Evolutionary conservation across 2,113 vertebrate species (phyloP), one percentile per base, ranked within the genome.

Genomic region (Gavialis gangeticus): DNA sequence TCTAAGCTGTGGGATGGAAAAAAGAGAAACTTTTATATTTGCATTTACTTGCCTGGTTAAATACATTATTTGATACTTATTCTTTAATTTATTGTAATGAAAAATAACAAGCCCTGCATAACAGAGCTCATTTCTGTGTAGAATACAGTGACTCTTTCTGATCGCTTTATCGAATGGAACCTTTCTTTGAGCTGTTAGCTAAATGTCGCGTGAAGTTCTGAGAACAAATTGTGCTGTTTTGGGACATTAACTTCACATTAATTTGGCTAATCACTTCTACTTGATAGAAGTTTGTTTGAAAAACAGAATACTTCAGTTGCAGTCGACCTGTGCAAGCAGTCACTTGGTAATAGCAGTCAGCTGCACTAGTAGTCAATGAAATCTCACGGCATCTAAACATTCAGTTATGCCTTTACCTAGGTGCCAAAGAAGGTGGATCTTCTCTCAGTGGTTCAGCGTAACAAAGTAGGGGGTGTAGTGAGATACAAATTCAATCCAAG

Each of bases 171-270:
- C 95, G 95, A 95, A 94, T 82, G 58, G 89, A 97, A 93, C 93
- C 84, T 96, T 95, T 95, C 93, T 96, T 95, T 92, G 91, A 96
- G 96, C 96, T 95, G 96, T 97, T 96, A 97, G 94, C 85, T 97
- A 96, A 97, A 97, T 96, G 92, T 96, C 82, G 84, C 96, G 59
- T 96, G 96, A 96, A 97, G 94, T 95, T 95, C 96, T 96, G 93
- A 96, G 96, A 97, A 97, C 93, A 97, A 97, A 97, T 97, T 95
- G 90, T 96, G 89, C 96, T 95, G 93, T 93, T 96, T 87, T 96
- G 96, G 95, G 96, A 96, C 96, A 96, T 97, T 96, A 97, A 95
- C 96, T 95, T 94, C 95, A 92, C 96, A 97, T 96, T 96, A 96
- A 96, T 97, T 96, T 96, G 83, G 95, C 90, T 97, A 97, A 96